These are phyloP conservation scores for Sebastolobus altivelis DNA, from an alignment of 2,797 vertebrate genomes.

Conservation along the genomic window DNA sequence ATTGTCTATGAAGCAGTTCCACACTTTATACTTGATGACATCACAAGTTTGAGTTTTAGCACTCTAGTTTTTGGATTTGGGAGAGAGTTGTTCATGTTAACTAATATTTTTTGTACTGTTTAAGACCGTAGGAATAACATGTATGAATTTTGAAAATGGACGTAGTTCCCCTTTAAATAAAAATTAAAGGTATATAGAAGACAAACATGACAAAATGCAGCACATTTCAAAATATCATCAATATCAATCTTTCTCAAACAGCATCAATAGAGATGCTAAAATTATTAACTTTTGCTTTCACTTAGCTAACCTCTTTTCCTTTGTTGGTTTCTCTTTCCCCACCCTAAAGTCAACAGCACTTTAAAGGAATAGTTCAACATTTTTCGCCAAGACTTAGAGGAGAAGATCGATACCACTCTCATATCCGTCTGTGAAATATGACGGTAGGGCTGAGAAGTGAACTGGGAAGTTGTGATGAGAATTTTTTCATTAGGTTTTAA, in stretches of 20 bases:
- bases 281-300: slow-evolving; percentile 4
- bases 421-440: not conserved
- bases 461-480: too few species aligned
- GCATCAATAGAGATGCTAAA: not conserved
- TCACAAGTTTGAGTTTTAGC: too few species aligned
- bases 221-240: not conserved
- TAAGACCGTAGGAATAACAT: too few species aligned
- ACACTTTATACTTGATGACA: too few species aligned
- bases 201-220: not conserved
- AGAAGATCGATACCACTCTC: not conserved
- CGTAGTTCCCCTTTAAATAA: not conserved
- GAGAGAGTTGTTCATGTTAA: too few species aligned
- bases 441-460: not conserved
- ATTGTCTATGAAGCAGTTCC: too few species aligned
- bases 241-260: not conserved
- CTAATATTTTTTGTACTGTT: too few species aligned
- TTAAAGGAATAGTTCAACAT: too few species aligned
- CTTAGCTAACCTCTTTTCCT: not conserved
- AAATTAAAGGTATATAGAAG: not conserved
- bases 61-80: accelerated
- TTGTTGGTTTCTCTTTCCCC: not conserved
- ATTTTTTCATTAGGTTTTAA: too few species aligned
- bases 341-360: too few species aligned
- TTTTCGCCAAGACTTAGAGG: not conserved
- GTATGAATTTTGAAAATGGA: too few species aligned